Percentiles rank a stretch among this genome's conserved stretches.
phyloP scores from a whole-genome alignment of 1,140 invertebrate genomes.

The Pogonognathellus flavescens region DNA sequence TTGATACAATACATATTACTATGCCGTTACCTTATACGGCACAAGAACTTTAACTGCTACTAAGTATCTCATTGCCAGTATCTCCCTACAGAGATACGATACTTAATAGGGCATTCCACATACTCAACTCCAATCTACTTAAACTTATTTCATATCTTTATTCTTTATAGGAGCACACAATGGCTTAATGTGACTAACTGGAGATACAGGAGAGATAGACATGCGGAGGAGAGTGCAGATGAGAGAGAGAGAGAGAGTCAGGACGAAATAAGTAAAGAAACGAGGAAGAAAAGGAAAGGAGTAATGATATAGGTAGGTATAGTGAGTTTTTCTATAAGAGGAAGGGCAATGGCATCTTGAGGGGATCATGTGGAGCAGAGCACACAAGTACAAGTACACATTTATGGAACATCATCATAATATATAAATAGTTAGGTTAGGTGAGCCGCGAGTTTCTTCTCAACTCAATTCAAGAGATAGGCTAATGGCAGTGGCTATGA shows the following conservation, averaged over 20 bases:
- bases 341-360: conserved; percentile 16
- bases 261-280: neutral
- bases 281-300: neutral
- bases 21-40: conserved; percentile 9
- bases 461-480: conserved; percentile 13
- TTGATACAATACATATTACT: neutral
- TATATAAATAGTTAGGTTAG: conserved; percentile 3
- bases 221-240: neutral
- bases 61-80: conserved; percentile 24
- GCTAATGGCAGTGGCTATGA: neutral
- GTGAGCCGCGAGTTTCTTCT: neutral
- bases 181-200: conserved; percentile 10
- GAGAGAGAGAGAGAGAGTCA: neutral
- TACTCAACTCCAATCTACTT: neutral
- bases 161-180: neutral
- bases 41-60: neutral
- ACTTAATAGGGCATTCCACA: neutral
- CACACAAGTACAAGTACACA: neutral
- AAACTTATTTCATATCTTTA: neutral
- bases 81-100: conserved; percentile 5
- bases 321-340: neutral
- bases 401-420: conserved; percentile 38
- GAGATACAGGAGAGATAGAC: neutral
- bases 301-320: neutral
- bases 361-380: conserved; percentile 19